Percentiles rank a stretch among this genome's conserved stretches.
Conservation (phyloP, 2,797 vertebrate genomes). For the Accipiter minullus region DNA sequence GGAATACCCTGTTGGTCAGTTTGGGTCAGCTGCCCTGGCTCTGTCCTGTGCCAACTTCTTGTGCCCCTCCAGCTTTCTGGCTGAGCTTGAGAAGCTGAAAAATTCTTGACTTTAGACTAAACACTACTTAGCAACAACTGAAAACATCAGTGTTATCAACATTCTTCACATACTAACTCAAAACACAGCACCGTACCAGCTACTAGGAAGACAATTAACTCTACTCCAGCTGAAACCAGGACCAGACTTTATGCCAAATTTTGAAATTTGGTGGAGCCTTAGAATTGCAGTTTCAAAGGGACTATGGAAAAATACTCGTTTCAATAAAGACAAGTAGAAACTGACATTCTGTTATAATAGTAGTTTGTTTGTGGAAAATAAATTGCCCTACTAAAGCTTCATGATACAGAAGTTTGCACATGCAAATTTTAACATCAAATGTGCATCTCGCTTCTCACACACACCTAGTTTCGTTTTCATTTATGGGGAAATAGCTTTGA, state of each 20-base stretch:
- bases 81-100: no score
- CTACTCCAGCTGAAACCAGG: no score
- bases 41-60: no score
- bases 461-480: conserved; percentile 12
- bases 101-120: no score
- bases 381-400: background rate
- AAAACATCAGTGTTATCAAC: no score
- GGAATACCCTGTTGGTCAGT: no score
- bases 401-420: background rate
- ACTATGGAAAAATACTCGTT: background rate
- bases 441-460: background rate
- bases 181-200: no score
- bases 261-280: background rate
- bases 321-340: background rate
- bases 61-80: no score
- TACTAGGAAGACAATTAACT: no score
- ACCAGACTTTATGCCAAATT: background rate
- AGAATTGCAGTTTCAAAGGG: background rate
- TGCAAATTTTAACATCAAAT: conserved; percentile 2
- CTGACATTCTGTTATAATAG: background rate
- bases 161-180: no score
- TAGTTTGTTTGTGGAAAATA: background rate
- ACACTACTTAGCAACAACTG: no score
- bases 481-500: background rate
- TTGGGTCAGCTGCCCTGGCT: no score